These are phyloP conservation scores for Telmatherina bonti DNA, from an alignment of 2,797 vertebrate species.

Conservation along the genomic window DNA sequence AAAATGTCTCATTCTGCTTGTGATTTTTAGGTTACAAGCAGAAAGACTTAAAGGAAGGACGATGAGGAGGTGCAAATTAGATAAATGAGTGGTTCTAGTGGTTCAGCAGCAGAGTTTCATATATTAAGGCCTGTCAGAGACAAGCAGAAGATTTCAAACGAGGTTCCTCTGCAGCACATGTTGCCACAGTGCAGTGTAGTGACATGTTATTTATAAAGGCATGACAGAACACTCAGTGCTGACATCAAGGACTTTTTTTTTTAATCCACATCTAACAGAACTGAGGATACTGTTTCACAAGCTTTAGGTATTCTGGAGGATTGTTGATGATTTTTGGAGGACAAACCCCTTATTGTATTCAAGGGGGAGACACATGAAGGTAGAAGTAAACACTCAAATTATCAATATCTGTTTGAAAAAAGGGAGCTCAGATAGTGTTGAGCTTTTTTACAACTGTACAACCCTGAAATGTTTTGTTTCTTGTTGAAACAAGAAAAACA, in stretches of 20 bases:
- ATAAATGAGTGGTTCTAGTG: not conserved
- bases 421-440: not conserved
- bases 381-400: not conserved
- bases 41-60: not conserved
- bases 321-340: slow-evolving; percentile 10
- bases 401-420: not conserved
- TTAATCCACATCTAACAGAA: not conserved
- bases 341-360: too few relatives aligned
- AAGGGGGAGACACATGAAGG: not conserved
- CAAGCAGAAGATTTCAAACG: slow-evolving; percentile 9
- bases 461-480: not conserved
- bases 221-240: not conserved
- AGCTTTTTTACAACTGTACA: not conserved
- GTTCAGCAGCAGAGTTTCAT: slow-evolving; percentile 10
- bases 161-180: slow-evolving; percentile 30
- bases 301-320: not conserved
- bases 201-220: slow-evolving; percentile 20
- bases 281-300: not conserved
- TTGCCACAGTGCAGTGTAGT: slow-evolving; percentile 11
- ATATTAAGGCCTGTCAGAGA: slow-evolving; percentile 14
- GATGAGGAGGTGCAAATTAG: not conserved
- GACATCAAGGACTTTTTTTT: slow-evolving; percentile 26
- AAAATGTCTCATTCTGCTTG: not conserved
- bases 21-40: not conserved
- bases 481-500: not conserved